Percentiles rank a stretch among this genome's conserved stretches.
Conservation (phyloP, 1,140 invertebrate genomes). For the Paracyclopina nana region DNA sequence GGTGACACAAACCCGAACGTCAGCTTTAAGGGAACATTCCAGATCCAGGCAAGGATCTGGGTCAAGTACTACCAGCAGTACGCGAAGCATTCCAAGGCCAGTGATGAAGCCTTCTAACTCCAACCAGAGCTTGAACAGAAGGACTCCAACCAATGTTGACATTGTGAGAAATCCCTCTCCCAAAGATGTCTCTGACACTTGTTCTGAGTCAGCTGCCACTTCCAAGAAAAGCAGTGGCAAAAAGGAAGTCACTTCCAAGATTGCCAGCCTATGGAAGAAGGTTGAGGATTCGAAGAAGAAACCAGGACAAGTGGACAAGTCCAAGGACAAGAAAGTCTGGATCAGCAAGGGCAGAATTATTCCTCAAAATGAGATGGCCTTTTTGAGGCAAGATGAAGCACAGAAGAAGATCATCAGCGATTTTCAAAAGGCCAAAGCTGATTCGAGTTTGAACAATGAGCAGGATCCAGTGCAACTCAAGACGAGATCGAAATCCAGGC, state of each 20-base stretch:
- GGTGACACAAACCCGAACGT: not conserved
- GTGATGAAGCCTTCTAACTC: constrained; percentile 6
- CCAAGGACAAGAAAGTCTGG: constrained; percentile 8
- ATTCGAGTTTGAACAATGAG: not conserved
- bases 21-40: not conserved
- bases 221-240: not conserved
- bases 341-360: constrained; percentile 12
- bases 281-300: constrained; percentile 16
- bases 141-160: constrained; percentile 1
- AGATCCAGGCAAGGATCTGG: not conserved
- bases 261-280: constrained; percentile 15
- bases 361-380: not conserved
- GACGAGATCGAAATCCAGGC: not conserved
- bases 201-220: not conserved
- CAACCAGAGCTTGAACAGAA: not conserved
- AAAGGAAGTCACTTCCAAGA: constrained; percentile 5
- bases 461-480: not conserved
- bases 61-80: not conserved
- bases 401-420: not conserved
- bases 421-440: not conserved
- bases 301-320: not conserved
- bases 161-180: not conserved
- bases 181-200: not conserved
- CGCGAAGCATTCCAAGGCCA: not conserved
- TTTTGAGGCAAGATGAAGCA: not conserved